Evolutionary conservation across 2,113 vertebrate genomes (phyloP), one percentile per base, ranked within the genome.

Genomic region (Peromyscus leucopus): DNA sequence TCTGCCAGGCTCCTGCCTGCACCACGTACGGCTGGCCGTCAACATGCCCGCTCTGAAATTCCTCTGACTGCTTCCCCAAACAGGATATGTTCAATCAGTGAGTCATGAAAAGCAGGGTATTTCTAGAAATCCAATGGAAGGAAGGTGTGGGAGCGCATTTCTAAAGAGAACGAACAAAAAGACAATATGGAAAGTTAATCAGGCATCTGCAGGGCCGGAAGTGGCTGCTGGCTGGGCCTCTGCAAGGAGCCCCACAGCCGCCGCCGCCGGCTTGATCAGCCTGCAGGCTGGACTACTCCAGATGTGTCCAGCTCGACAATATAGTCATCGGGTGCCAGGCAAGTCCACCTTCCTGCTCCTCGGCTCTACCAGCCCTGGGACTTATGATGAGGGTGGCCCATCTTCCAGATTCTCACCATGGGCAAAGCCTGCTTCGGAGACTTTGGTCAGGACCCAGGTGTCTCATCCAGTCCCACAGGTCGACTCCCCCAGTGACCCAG

Each of bases 51-150:
- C 19, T 65, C 94, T 63, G 55, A 91, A 94, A 96, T 71, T 82
- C 94, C 94, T 90, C 95, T 89, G 84, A 11, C 65, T 84, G 63
- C 93, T 95, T 94, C 96, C 95, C 96, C 97, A 97, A 96, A 98
- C 96, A 96, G 96, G 97, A 98, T 74, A 76, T 89, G 94, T 95
- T 89, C 95, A 22, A 63, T 89, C 74, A 39, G 63, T 97, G 97
- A 96, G 96, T 97, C 95, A 98, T 55, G 84, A 93, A 93, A 95
- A 94, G 78, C 1, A 31, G 92, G 93, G 90, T 92, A 96, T 96
- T 97, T 97, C 96, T 96, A 96, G 93, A 96, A 97, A 93, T 72
- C 31, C 88, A 88, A 82, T 95, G 96, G 96, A 94, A 97, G 96
- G 96, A 97, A 97, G 95, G 94, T 94, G 96, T 97, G 95, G 97